A percentile compares a stretch with the other conserved stretches of the same genome.
phyloP scores from a whole-genome alignment of 2,797 vertebrate species.

The Podargus strigoides region DNA sequence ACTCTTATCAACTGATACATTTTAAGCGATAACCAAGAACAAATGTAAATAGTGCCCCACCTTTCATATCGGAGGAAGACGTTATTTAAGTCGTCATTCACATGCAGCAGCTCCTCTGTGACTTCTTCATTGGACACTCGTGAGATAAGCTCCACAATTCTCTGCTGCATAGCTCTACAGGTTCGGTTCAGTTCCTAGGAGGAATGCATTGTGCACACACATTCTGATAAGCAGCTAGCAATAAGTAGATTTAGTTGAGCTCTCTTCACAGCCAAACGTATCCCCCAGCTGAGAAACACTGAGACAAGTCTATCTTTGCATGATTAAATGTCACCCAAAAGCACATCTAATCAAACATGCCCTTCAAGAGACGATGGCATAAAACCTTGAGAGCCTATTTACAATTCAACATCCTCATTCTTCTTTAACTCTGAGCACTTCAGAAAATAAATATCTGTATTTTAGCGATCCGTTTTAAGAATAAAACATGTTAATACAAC shows the following conservation, averaged over 20 bases:
- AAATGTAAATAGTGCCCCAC: conserved; percentile 56
- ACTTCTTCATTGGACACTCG: conserved; percentile 93
- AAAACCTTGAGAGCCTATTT: conserved; percentile 57
- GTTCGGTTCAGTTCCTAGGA: conserved; percentile 93
- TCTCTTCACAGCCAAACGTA: conserved; percentile 44
- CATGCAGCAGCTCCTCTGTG: conserved; percentile 93
- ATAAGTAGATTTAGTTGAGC: conserved; percentile 22
- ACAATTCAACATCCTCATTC: conserved; percentile 36
- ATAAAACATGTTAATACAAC: conserved; percentile 17
- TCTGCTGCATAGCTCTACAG: conserved; percentile 94
- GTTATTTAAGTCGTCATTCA: conserved; percentile 97
- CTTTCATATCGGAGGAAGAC: conserved; percentile 96
- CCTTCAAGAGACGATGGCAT: conserved; percentile 30
- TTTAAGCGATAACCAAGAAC: neutral
- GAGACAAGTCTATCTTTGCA: conserved; percentile 56
- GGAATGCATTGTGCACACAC: conserved; percentile 33
- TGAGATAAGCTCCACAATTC: conserved; percentile 94
- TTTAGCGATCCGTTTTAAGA: conserved; percentile 32
- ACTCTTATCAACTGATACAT: neutral
- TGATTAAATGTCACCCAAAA: conserved; percentile 66
- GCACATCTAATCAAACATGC: conserved; percentile 57
- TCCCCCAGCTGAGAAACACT: conserved; percentile 45
- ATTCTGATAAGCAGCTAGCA: conserved; percentile 29
- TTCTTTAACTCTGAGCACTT: conserved; percentile 36
- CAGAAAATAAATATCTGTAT: conserved; percentile 44